Base-by-base conservation (phyloP, 2,113 vertebrate species). In the Arenaria interpres region DNA sequence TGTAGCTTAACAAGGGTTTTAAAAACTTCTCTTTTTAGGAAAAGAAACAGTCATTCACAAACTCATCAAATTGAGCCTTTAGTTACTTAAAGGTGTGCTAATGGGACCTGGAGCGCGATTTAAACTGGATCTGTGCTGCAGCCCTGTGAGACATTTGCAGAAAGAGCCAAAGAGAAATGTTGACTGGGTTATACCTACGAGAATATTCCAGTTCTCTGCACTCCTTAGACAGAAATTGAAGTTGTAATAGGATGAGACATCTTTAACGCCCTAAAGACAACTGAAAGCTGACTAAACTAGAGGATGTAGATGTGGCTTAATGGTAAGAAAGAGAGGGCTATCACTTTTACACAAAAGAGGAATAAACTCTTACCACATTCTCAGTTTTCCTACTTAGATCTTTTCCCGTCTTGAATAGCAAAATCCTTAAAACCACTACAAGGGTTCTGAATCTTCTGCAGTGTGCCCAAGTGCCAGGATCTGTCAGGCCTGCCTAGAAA, bases 171-270 rank as follows among this genome's bases (percentile, higher is more conserved):
- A 56, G 24, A 68, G 21, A 45, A 86, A 30, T 30, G 8, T 32
- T 85, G 22, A 45, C 9, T 39, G 32, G 6, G 2, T 83, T 72
- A 50, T 30, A 51, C 10, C 12, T 59, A 15, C 0, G 0, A n/a
- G 11, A 77, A 32, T 62, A 39, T 54, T 77, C 9, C 60, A 62
- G 1, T 12, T 50, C 39, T 78, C 25, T 83, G 25, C 23, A 25
- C 2, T 57, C 6, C 6, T 4, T 10, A 84, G 22, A 71, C 0
- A 15, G 22, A 85, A 72, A 64, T 50, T 62, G 54, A 60, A 86
- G 4, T 8, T 32, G 10, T 54, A 51, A 41, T 37, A 64, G 6
- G 8, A 39, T 32, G 9, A 66, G 20, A 50, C 3, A 23, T 16
- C 7, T 94, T 33, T 76, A 87, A 67, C 12, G 11, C 14, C 22